Conservation (phyloP, 2,797 vertebrate genomes). For the Periparus ater region DNA sequence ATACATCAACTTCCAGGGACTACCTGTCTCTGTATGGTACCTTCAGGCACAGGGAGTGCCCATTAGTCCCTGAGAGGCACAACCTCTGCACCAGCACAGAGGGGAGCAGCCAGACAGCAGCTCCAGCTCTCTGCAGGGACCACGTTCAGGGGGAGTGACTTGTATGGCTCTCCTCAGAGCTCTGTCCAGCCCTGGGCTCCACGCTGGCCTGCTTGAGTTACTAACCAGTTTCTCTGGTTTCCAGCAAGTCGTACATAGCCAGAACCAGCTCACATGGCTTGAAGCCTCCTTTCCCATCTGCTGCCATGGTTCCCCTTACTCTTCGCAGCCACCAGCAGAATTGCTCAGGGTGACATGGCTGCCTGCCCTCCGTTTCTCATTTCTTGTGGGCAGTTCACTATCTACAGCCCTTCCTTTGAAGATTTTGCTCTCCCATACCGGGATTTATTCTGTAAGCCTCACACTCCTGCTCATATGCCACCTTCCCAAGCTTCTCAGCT, state of each 20-base stretch:
- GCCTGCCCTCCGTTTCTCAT: background rate
- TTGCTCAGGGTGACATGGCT: background rate
- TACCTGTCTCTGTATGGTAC: background rate
- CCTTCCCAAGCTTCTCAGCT: background rate
- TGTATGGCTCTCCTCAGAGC: background rate
- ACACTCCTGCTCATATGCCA: background rate
- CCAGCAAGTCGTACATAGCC: background rate
- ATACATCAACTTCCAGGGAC: background rate
- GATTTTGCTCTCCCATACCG: background rate
- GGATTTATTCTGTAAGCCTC: background rate
- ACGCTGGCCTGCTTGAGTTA: background rate
- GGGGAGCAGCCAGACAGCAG: background rate
- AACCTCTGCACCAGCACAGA: background rate
- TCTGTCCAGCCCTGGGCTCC: background rate
- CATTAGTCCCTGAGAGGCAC: background rate
- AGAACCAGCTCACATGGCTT: background rate
- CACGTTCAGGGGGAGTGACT: background rate
- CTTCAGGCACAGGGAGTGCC: background rate
- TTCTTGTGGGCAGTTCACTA: background rate
- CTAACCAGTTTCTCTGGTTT: conserved; percentile 1
- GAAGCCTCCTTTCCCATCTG: background rate
- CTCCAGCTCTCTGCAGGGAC: background rate
- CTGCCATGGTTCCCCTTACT: background rate
- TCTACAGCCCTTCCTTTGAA: background rate
- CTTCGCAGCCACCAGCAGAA: background rate